phyloP scores from a whole-genome alignment of 2,113 vertebrate species.

The Plecotus auritus region DNA sequence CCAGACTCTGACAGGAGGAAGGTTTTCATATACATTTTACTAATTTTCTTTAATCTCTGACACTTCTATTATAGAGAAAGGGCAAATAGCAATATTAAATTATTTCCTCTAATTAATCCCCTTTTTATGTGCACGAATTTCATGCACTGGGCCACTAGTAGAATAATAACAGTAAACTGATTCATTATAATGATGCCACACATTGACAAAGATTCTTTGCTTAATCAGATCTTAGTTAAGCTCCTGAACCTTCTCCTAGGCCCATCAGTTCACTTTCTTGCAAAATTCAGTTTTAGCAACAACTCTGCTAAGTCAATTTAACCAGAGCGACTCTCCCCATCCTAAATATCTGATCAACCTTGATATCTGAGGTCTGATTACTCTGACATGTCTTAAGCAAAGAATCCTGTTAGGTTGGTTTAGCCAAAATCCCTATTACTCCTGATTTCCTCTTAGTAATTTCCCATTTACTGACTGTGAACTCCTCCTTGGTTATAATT shows the following conservation, averaged over 20 bases:
- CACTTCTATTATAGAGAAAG: no score
- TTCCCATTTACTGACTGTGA: neutral
- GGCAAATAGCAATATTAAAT: no score
- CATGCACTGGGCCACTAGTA: no score
- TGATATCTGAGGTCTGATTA: neutral
- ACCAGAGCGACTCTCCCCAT: neutral
- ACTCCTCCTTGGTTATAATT: neutral
- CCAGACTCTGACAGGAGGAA: no score
- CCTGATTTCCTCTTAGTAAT: neutral
- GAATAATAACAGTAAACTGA: neutral
- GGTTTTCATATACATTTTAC: no score
- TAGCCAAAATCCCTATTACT: neutral
- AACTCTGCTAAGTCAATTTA: neutral
- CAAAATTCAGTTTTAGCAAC: neutral
- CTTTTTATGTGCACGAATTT: no score
- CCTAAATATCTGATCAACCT: neutral
- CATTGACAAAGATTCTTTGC: neutral
- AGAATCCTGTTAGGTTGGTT: neutral
- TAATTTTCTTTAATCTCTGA: no score
- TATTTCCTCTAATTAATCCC: no score
- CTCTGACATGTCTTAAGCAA: neutral
- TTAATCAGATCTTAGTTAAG: neutral
- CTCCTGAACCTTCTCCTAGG: neutral
- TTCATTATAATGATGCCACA: neutral
- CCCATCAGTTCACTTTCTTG: neutral